Percentiles rank a stretch among this genome's conserved stretches.
Evolutionary conservation across 2,888 invertebrate genomes (phyloP).

Genomic region (Microctonus hyperodae): DNA sequence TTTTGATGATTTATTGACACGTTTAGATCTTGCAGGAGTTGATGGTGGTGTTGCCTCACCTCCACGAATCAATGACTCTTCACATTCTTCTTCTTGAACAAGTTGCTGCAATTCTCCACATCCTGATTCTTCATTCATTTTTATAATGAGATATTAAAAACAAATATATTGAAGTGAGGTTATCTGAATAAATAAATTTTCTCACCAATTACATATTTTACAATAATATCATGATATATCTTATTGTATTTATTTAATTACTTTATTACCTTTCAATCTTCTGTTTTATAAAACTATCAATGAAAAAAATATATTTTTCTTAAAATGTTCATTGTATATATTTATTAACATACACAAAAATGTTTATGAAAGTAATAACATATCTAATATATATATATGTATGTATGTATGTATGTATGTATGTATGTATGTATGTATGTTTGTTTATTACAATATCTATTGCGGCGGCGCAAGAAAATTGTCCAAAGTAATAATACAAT

Average conservation of each 20-base stretch:
- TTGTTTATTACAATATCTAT: too few relatives aligned
- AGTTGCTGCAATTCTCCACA: conserved; percentile 63
- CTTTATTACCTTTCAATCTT: neutral
- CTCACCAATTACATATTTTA: neutral
- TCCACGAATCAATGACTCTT: conserved; percentile 54
- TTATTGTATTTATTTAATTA: neutral
- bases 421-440: too few relatives aligned
- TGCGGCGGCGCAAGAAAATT: too few relatives aligned
- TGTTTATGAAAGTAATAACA: too few relatives aligned
- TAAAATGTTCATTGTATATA: too few relatives aligned
- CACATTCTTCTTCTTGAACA: conserved; percentile 63
- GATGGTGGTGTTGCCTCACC: conserved; percentile 63
- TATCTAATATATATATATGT: too few relatives aligned
- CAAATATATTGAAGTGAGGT: neutral
- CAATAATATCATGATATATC: neutral
- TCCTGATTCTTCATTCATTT: conserved; percentile 60
- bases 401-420: too few relatives aligned
- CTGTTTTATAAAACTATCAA: neutral
- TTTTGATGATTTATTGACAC: conserved; percentile 48
- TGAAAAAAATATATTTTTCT: neutral
- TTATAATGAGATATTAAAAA: neutral
- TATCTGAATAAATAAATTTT: neutral
- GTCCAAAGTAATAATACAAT: neutral
- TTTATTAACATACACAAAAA: too few relatives aligned
- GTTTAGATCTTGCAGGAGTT: conserved; percentile 58